Conservation (phyloP, 2,797 vertebrate genomes). For the Phrynocephalus guinanensis region DNA sequence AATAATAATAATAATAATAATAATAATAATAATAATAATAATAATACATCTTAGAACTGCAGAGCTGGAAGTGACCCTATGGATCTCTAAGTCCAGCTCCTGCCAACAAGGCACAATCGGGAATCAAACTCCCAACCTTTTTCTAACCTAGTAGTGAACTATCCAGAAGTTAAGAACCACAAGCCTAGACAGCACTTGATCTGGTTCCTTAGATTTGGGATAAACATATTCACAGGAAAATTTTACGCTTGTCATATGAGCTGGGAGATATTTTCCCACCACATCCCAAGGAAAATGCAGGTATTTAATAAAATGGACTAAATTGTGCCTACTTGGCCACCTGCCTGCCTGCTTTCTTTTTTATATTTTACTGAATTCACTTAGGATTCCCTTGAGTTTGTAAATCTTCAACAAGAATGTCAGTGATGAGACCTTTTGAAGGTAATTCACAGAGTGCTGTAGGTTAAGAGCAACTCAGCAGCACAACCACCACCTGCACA, state of each 20-base stretch:
- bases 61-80: neutral
- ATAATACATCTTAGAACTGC: neutral
- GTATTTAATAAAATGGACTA: neutral
- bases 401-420: too few relatives aligned
- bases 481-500: neutral
- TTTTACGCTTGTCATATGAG: neutral
- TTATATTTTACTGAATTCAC: neutral
- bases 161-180: too few relatives aligned
- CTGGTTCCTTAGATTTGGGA: neutral
- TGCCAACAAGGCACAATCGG: too few relatives aligned
- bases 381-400: neutral
- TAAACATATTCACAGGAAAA: neutral
- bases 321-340: neutral
- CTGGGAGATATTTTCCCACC: neutral
- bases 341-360: neutral
- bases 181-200: neutral
- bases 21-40: too few relatives aligned
- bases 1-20: too few relatives aligned
- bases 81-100: neutral
- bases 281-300: neutral
- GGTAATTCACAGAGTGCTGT: neutral
- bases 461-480: too few relatives aligned
- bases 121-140: too few relatives aligned
- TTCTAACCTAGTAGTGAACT: too few relatives aligned
- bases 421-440: too few relatives aligned